Percentiles rank a stretch among this genome's conserved stretches.
phyloP scores from a whole-genome alignment of 2,888 invertebrate genomes.

The Thera britannica region DNA sequence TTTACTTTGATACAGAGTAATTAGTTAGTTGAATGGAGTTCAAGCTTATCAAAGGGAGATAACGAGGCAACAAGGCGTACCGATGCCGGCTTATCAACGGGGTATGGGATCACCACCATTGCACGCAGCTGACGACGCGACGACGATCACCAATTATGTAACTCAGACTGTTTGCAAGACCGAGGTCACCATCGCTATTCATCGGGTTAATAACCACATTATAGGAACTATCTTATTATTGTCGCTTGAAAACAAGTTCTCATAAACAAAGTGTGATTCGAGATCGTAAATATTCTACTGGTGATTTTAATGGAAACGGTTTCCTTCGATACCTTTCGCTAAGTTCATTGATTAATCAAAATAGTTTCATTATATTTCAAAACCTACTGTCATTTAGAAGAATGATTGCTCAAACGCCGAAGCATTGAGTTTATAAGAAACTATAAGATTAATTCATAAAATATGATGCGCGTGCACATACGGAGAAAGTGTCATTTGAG shows the following conservation, averaged over 20 bases:
- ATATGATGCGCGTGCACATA: slow-evolving; percentile 45
- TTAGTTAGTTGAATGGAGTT: slow-evolving; percentile 47
- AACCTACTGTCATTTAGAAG: too few relatives aligned
- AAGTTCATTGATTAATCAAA: too few relatives aligned
- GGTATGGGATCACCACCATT: slow-evolving; percentile 5
- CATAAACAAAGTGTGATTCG: slow-evolving; percentile 1
- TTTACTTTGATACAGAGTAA: slow-evolving; percentile 56
- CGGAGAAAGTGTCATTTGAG: slow-evolving; percentile 55
- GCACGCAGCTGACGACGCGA: slow-evolving; percentile 20
- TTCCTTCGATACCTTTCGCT: too few relatives aligned
- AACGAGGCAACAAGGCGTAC: slow-evolving; percentile 35
- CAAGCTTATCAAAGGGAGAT: slow-evolving; percentile 49
- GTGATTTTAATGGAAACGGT: too few relatives aligned
- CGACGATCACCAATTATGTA: slow-evolving; percentile 42
- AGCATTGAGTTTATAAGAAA: too few relatives aligned
- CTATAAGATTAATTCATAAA: not conserved
- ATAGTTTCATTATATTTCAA: too few relatives aligned
- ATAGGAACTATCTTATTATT: slow-evolving; percentile 22
- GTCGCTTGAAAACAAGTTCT: slow-evolving; percentile 6
- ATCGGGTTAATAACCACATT: slow-evolving; percentile 26
- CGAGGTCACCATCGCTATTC: slow-evolving; percentile 42
- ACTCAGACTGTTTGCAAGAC: slow-evolving; percentile 50
- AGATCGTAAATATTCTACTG: too few relatives aligned
- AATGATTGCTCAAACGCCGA: too few relatives aligned
- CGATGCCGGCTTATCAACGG: slow-evolving; percentile 4